phyloP scores from a whole-genome alignment of 1,140 invertebrate species.

The Hylaeus anthracinus region DNA sequence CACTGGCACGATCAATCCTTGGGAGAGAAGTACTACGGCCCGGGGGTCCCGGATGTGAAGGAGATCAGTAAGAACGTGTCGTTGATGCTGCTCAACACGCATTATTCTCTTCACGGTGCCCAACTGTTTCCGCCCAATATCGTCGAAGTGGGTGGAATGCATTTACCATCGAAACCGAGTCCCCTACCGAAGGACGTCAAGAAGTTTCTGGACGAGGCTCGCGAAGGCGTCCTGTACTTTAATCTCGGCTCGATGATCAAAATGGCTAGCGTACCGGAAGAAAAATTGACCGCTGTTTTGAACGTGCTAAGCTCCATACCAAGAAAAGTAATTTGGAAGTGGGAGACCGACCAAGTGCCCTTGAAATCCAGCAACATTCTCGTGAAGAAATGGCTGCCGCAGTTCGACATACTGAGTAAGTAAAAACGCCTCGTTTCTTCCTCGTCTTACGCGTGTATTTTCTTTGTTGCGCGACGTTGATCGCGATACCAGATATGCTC shows the following conservation, averaged over 20 bases:
- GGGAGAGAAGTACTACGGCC: constrained; percentile 75
- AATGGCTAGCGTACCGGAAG: constrained; percentile 79
- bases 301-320: constrained; percentile 82
- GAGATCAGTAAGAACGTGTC: constrained; percentile 74
- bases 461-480: too few species aligned
- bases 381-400: constrained; percentile 86
- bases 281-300: constrained; percentile 80
- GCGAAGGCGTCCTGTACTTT: constrained; percentile 84
- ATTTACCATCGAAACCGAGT: constrained; percentile 72
- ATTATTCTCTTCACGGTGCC: constrained; percentile 80
- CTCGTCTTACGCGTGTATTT: background rate
- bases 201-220: constrained; percentile 76
- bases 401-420: constrained; percentile 86
- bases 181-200: constrained; percentile 74
- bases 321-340: constrained; percentile 86
- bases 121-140: constrained; percentile 82
- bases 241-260: constrained; percentile 84
- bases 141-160: constrained; percentile 84
- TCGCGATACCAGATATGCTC: too few species aligned
- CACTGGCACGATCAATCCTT: constrained; percentile 66
- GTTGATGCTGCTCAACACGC: constrained; percentile 81
- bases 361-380: constrained; percentile 83
- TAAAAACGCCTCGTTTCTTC: background rate
- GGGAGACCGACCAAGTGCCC: constrained; percentile 82
- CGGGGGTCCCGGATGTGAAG: constrained; percentile 72